phyloP scores from a whole-genome alignment of 2,113 vertebrate species.

The Myxocyprinus asiaticus region DNA sequence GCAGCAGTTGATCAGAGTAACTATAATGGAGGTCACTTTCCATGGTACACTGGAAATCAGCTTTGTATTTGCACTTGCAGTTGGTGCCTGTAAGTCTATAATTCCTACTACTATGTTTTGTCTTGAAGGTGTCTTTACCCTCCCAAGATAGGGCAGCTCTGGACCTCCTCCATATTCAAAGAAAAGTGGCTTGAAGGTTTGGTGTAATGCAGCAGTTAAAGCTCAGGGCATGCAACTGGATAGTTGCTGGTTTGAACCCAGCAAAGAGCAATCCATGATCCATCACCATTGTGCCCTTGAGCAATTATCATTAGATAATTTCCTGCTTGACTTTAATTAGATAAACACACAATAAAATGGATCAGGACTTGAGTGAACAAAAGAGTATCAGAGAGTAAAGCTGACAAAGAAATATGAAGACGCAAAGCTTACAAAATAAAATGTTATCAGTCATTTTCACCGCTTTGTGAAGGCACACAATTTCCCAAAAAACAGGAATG shows the following conservation, averaged over 20 bases:
- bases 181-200: not conserved
- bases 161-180: not conserved
- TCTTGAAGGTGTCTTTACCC: not conserved
- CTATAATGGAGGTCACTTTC: slow-evolving; percentile 40
- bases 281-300: no score
- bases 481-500: slow-evolving; percentile 18
- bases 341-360: slow-evolving; percentile 46
- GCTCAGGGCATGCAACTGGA: no score
- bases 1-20: not conserved
- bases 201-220: no score
- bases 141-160: not conserved
- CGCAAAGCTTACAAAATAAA: slow-evolving; percentile 1
- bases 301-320: slow-evolving; percentile 50
- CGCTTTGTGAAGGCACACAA: slow-evolving; percentile 7
- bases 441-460: slow-evolving; percentile 12
- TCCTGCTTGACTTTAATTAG: slow-evolving; percentile 61
- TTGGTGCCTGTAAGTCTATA: not conserved
- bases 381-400: not conserved
- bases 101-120: not conserved
- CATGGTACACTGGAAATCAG: not conserved
- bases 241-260: no score
- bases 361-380: slow-evolving; percentile 30
- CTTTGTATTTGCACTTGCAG: not conserved
- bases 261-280: no score
- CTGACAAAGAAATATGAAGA: not conserved